Evolutionary conservation across 2,888 invertebrate genomes (phyloP).

Genomic region (Incurvaria masculella): DNA sequence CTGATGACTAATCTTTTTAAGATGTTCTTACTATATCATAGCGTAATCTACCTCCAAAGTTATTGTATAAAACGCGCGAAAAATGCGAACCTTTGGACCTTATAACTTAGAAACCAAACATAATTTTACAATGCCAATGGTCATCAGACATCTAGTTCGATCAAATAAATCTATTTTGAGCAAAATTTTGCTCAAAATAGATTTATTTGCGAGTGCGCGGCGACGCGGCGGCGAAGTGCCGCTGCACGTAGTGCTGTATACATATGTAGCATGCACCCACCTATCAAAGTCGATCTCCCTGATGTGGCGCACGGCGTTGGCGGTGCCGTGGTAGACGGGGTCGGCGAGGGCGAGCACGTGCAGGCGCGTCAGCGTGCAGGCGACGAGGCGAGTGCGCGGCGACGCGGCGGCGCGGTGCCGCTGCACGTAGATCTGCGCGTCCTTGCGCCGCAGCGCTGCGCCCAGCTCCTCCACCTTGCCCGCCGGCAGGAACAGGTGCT

Average conservation of each 20-base stretch:
- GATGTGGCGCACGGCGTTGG: constrained; percentile 70
- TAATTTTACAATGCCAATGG: too few species aligned
- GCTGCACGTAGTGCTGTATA: constrained; percentile 95
- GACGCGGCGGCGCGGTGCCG: constrained; percentile 63
- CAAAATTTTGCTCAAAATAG: too few species aligned
- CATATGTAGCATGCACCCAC: constrained; percentile 30
- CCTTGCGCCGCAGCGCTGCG: constrained; percentile 81
- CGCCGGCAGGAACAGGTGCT: constrained; percentile 78
- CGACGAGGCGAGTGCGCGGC: constrained; percentile 68
- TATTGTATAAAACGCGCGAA: too few species aligned
- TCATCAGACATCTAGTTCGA: too few species aligned
- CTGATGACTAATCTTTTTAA: too few species aligned
- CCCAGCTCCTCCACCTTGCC: constrained; percentile 89
- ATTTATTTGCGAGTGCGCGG: constrained; percentile 56
- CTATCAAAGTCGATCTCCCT: constrained; percentile 80
- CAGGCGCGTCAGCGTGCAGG: constrained; percentile 76
- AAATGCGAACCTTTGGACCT: too few species aligned
- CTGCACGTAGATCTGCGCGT: constrained; percentile 95
- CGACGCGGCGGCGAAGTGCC: constrained; percentile 63
- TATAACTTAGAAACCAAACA: too few species aligned
- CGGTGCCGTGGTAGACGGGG: constrained; percentile 77
- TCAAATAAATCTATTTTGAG: too few species aligned
- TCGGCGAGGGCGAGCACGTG: constrained; percentile 76
- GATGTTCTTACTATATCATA: too few species aligned
- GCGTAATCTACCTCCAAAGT: too few species aligned